Evolutionary conservation across 2,888 invertebrate species (phyloP), one percentile per base, ranked within the genome.

Genomic region (Drosophila multiciliata): DNA sequence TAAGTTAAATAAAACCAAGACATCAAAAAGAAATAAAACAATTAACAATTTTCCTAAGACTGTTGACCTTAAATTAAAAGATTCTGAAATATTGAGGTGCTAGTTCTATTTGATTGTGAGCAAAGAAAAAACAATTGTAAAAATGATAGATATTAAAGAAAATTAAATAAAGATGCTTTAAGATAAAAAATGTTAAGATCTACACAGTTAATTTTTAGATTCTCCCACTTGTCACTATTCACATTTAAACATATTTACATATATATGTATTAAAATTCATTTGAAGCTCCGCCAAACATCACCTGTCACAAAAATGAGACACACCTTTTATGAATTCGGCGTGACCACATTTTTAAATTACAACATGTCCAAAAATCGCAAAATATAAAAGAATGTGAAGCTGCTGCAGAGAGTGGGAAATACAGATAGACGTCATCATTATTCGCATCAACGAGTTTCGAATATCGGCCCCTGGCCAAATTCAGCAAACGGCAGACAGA

Each of bases 321-420:
- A 80, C 78, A 68, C 78, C 72, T 67, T 65, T 75, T 38, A 36
- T 45, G 66, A 67, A 67, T 53, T 49, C 50, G 77, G 32, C 71
- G 45, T 76, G 63, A 71, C 68, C 76, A 80, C 66, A 75, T 80
- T 78, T 78, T 75, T 36, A 76, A 72, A 65, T 76, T 78, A 78
- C 75, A 77, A 68, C 38, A 63, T 71, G 62, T 40, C 76, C 63
- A 80, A 60, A 53, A 68, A 48, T 7, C 29, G 33, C 67, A 20
- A 40, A 23, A 33, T 12, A 26, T 11, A 52, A 29, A 53, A 38
- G 33, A 53, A 42, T 55, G 1, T 20, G 45, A 33, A 15, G 50
- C 12, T n/a, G 20, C 5, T 23, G 26, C 11, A 38, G 36, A 26
- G 40, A 50, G 33, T 2, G 23, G 15, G 32, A 17, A 8, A 49